Base-by-base conservation (phyloP, 1,140 invertebrate species). In the Drosophila bocki region DNA sequence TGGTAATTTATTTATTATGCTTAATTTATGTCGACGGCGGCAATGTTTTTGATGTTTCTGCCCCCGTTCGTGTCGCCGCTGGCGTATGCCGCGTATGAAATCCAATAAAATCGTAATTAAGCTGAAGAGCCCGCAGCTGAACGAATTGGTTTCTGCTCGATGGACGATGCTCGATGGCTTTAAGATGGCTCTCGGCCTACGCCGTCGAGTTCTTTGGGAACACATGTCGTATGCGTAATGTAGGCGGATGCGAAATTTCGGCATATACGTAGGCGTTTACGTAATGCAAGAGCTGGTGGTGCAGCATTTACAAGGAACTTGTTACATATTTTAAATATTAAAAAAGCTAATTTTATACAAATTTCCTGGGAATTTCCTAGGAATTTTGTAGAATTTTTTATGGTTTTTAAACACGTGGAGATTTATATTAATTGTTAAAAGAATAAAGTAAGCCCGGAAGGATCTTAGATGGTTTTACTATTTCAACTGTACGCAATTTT, bases 1-100 rank as follows among this genome's bases (percentile, higher is more conserved):
- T 87, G 83, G 77, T 79, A 82, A 86, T 86, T 86, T 86, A 82
- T 86, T 79, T 85, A 85, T 86, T 75, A 76, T 62, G 67, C 74
- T 85, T 74, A 80, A 84, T 86, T 85, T 82, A 86, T 86, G 82
- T 59, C 62, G 53, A 50, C 69, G 53, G 58, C 69, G 54, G 70
- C 63, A 63, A 80, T 84, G 81, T 76, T 76, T 62, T 65, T 75
- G 69, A 82, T 78, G 74, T 68, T 61, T 61, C 54, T 44, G 60
- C 79, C 51, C 54, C 74, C 74, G 61, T 41, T 64, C 37, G 32
- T 53, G 44, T 7, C 45, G 22, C 47, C 26, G 29, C 39, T 8
- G 12, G 19, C 53, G 3, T n/a, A 15, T 29, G 37, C 53, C 47
- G 42, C 45, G 44, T 51, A 64, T 83, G 56, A 79, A 83, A 79